phyloP scores from a whole-genome alignment of 2,113 vertebrate species.

The Semicossyphus pulcher region DNA sequence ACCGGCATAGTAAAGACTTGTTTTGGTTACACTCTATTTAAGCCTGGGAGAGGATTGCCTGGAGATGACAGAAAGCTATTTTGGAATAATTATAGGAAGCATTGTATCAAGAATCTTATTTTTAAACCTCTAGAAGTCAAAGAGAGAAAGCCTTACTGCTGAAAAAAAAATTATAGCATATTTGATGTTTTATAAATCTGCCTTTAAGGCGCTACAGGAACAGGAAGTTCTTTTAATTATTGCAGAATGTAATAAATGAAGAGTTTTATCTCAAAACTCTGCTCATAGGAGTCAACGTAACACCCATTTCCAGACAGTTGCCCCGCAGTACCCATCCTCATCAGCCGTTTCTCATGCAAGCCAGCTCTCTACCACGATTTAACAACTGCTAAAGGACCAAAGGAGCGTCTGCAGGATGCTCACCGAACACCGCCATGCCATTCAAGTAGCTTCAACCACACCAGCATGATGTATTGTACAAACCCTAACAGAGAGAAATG shows the following conservation, averaged over 20 bases:
- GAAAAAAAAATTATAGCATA: neutral
- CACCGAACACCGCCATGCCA: slow-evolving; percentile 20
- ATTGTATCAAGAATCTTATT: slow-evolving; percentile 10
- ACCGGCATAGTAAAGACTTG: slow-evolving; percentile 30
- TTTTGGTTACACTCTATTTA: slow-evolving; percentile 45
- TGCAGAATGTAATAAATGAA: neutral
- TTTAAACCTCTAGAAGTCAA: slow-evolving; percentile 30
- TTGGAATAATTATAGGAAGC: neutral
- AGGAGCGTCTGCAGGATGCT: slow-evolving; percentile 8
- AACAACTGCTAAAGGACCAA: slow-evolving; percentile 41
- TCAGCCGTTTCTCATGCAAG: neutral
- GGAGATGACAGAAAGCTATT: slow-evolving; percentile 4
- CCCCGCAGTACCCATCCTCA: slow-evolving; percentile 13
- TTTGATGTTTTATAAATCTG: slow-evolving; percentile 17
- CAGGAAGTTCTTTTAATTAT: slow-evolving; percentile 25
- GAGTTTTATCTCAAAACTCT: slow-evolving; percentile 5
- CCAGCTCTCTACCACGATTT: slow-evolving; percentile 1
- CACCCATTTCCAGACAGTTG: neutral
- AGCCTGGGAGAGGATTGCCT: slow-evolving; percentile 9
- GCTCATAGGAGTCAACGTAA: neutral
- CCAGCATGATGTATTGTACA: slow-evolving; percentile 45
- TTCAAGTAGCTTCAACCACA: slow-evolving; percentile 37
- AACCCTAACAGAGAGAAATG: slow-evolving; percentile 2
- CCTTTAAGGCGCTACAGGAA: slow-evolving; percentile 27
- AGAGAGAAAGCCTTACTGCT: slow-evolving; percentile 54